These are phyloP conservation scores for Troides oblongomaculatus DNA, from an alignment of 2,888 invertebrate species.

Conservation along the genomic window DNA sequence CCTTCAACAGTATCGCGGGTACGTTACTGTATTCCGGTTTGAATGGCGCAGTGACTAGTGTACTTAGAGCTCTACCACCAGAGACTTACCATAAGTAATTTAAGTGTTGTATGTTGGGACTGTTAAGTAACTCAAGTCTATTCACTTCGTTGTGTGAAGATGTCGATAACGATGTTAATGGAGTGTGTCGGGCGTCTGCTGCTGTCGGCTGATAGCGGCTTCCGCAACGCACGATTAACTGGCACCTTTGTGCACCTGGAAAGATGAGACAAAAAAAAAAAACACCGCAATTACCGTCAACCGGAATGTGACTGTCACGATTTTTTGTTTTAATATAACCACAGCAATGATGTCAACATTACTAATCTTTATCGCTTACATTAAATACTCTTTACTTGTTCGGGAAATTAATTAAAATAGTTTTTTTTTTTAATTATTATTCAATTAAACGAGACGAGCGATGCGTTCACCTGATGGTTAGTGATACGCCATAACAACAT, in stretches of 20 bases:
- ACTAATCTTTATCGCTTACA: not conserved
- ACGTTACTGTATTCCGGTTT: too few species aligned
- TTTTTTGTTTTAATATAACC: not conserved
- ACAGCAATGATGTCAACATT: not conserved
- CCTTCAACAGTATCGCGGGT: too few species aligned
- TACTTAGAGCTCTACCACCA: too few species aligned
- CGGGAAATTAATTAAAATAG: too few species aligned
- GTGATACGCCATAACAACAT: too few species aligned
- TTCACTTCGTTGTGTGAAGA: constrained; percentile 18
- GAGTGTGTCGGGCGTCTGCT: constrained; percentile 34
- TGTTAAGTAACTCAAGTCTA: not conserved
- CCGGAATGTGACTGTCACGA: not conserved
- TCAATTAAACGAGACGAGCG: too few species aligned
- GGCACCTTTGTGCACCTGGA: constrained; percentile 14
- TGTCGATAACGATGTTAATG: constrained; percentile 36
- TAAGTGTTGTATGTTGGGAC: not conserved
- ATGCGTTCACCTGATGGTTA: too few species aligned
- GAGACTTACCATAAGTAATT: not conserved
- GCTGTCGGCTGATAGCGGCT: constrained; percentile 35
- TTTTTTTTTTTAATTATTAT: too few species aligned
- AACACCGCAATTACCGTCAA: not conserved
- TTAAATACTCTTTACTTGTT: not conserved
- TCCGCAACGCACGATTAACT: constrained; percentile 31
- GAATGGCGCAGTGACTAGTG: too few species aligned
- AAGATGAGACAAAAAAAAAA: constrained; percentile 19